These are phyloP conservation scores for Aethes cnicana DNA, from an alignment of 2,888 invertebrate genomes.

Conservation along the genomic window DNA sequence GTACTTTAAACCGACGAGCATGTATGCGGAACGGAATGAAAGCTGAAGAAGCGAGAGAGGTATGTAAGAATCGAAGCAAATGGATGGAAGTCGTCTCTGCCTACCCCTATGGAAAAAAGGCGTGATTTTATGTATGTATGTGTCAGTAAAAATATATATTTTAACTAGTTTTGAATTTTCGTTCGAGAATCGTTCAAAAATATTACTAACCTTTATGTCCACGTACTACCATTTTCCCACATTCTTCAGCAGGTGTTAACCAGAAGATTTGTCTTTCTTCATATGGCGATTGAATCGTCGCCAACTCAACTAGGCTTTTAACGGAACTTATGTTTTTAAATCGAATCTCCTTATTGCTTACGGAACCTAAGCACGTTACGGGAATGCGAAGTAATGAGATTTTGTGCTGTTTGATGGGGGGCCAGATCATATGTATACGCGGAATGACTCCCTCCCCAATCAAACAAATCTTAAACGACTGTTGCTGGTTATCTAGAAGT, in stretches of 20 bases:
- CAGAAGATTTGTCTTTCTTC: slow-evolving; percentile 64
- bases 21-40: too few species aligned
- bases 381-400: slow-evolving; percentile 57
- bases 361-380: slow-evolving; percentile 69
- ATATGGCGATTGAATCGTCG: slow-evolving; percentile 45
- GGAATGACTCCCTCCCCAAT: slow-evolving; percentile 75
- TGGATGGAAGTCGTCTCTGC: neutral
- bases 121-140: too few species aligned
- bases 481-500: slow-evolving; percentile 62
- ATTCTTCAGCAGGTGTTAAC: slow-evolving; percentile 46
- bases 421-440: slow-evolving; percentile 58
- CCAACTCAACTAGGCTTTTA: slow-evolving; percentile 50
- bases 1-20: too few species aligned
- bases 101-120: too few species aligned
- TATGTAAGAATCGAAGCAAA: too few species aligned
- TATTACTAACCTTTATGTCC: slow-evolving; percentile 58
- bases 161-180: too few species aligned
- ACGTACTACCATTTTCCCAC: slow-evolving; percentile 44
- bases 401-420: slow-evolving; percentile 51
- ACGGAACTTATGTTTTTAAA: slow-evolving; percentile 66
- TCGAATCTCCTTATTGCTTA: slow-evolving; percentile 51
- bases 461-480: slow-evolving; percentile 68
- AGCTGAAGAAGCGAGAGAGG: too few species aligned
- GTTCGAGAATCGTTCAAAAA: too few species aligned
- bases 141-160: too few species aligned